Evolutionary conservation across 2,797 vertebrate genomes (phyloP), one percentile per base, ranked within the genome.

Genomic region (Coracias cyanogaster): DNA sequence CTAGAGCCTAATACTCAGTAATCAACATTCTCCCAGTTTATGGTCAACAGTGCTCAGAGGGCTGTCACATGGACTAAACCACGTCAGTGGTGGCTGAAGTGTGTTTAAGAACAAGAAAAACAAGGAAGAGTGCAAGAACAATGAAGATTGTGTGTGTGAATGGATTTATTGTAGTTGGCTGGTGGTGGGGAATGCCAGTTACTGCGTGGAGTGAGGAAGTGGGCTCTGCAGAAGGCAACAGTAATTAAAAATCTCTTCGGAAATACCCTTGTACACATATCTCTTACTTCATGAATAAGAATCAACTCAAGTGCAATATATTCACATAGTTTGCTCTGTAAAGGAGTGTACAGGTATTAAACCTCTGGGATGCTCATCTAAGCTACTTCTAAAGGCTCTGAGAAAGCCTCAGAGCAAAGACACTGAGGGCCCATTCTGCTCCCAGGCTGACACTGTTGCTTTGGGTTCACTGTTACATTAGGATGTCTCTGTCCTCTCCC

Each of bases 101-200:
- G 28, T 46, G 12, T 57, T 84, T 76, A 91, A 72, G 78, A 96
- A 58, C 78, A 72, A 82, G 93, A 85, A 87, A 84, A 91, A 82
- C 87, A 80, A 76, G 41, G 43, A 57, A 41, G 72, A 46, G 11
- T 26, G 31, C 64, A 71, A 64, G 71, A 87, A 62, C 79, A 87
- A 46, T 33, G 49, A 87, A 64, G 54, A 76, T 7, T 37, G 28
- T 79, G 15, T 48, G 45, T 28, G 31, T 65, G 70, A 89, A 55
- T 31, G 9, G 37, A 57, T 54, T 82, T 55, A 18, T 43, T 62
- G 3, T 15, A 67, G 65, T 18, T 84, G 78, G 58, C 46, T 94
- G 70, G 21, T 35, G 66, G 21, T 74, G 62, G 41, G 46, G 35
- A 71, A 69, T 82, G 62, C 43, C 82, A 62, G 28, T 31, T 70